These are phyloP conservation scores for Epinotia demarniana DNA, from an alignment of 2,888 invertebrate genomes.

Conservation along the genomic window DNA sequence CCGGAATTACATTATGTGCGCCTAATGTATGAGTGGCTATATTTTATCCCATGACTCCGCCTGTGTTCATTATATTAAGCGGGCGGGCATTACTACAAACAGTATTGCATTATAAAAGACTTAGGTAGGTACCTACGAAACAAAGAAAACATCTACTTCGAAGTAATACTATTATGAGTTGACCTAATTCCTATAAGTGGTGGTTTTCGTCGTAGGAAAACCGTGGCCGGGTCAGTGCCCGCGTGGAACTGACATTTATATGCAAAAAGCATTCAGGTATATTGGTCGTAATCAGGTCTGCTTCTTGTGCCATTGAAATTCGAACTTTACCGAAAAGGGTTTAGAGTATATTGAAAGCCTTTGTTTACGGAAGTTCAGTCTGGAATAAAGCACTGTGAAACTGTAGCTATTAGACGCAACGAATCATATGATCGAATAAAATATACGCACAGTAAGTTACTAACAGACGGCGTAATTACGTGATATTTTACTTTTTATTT, in stretches of 20 bases:
- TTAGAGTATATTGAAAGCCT: neutral
- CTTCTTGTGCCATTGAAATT: neutral
- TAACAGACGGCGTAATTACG: too few relatives aligned
- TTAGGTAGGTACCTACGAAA: neutral
- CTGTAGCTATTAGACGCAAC: neutral
- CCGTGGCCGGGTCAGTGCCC: conserved; percentile 39
- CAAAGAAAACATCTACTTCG: neutral
- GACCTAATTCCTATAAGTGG: conserved; percentile 30
- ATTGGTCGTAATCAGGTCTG: conserved; percentile 1
- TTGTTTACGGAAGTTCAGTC: neutral
- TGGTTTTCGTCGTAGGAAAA: conserved; percentile 28
- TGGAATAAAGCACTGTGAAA: neutral
- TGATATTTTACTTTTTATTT: too few relatives aligned
- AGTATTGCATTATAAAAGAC: neutral
- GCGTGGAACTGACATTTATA: conserved; percentile 42
- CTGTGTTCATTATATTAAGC: too few relatives aligned
- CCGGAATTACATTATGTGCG: too few relatives aligned
- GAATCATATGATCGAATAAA: too few relatives aligned
- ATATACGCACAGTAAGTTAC: too few relatives aligned
- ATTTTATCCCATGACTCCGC: too few relatives aligned
- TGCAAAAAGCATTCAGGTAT: conserved; percentile 37
- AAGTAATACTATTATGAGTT: conserved; percentile 8
- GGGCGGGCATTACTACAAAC: too few relatives aligned
- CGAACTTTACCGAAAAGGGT: neutral
- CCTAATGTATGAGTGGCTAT: too few relatives aligned